Evolutionary conservation across 1,140 invertebrate species (phyloP).

Genomic region (Rhyzopertha dominica): DNA sequence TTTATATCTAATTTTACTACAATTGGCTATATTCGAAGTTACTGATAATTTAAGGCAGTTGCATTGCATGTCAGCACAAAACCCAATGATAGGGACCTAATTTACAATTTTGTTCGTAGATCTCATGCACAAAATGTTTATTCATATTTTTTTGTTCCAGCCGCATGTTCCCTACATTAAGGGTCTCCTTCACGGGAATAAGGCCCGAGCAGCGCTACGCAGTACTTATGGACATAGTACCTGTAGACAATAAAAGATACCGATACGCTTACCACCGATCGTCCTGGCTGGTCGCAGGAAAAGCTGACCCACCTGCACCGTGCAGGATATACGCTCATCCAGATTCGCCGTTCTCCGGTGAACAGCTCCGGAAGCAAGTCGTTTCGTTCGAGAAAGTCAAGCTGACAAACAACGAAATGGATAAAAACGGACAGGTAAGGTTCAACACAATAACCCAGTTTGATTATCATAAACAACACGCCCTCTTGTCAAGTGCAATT

Average conservation of each 20-base stretch:
- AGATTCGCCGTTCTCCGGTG: conserved; percentile 94
- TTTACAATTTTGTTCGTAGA: no score
- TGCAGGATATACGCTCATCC: conserved; percentile 93
- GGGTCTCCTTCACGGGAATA: conserved; percentile 85
- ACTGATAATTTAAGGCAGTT: no score
- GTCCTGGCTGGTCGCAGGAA: conserved; percentile 97
- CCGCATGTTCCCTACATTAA: conserved; percentile 96
- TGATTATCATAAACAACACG: no score
- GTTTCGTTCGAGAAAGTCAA: conserved; percentile 99
- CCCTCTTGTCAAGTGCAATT: no score
- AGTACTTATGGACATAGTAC: conserved; percentile 94
- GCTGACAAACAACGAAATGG: conserved; percentile 98
- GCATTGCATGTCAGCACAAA: no score
- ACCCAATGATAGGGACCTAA: no score
- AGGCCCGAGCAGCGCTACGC: conserved; percentile 63
- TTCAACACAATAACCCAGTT: no score
- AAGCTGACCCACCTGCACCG: conserved; percentile 94
- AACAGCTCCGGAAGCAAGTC: conserved; percentile 93
- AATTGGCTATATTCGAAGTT: no score
- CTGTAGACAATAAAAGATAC: conserved; percentile 95
- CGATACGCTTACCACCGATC: conserved; percentile 98
- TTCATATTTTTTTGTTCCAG: conserved; percentile 61
- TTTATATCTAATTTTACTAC: no score
- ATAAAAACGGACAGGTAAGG: conserved; percentile 97
- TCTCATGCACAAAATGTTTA: no score